phyloP scores from a whole-genome alignment of 2,888 invertebrate species.

The Conus canariensis region DNA sequence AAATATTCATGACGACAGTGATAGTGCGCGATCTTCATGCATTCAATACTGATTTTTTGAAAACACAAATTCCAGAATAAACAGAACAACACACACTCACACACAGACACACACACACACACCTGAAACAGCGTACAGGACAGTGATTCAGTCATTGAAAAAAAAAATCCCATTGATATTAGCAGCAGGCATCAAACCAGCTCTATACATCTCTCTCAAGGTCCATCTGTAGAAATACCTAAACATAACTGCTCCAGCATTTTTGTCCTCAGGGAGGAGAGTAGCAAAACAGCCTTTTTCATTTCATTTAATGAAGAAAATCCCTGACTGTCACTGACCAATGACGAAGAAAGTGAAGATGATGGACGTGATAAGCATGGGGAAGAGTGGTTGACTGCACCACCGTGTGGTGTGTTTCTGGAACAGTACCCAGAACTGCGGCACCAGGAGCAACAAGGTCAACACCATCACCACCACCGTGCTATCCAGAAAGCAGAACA shows the following conservation, averaged over 20 bases:
- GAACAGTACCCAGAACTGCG: constrained; percentile 67
- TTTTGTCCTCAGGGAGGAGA: no score
- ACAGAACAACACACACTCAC: not conserved
- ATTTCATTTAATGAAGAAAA: no score
- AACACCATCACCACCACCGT: constrained; percentile 61
- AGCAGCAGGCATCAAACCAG: no score
- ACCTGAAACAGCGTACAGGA: not conserved
- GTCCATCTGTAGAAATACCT: no score
- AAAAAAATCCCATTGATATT: no score
- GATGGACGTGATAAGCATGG: constrained; percentile 68
- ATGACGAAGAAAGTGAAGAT: constrained; percentile 69
- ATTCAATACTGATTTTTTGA: not conserved
- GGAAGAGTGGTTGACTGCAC: constrained; percentile 70
- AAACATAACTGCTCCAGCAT: no score
- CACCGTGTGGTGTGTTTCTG: constrained; percentile 65
- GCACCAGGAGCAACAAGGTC: constrained; percentile 61
- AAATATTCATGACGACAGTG: no score
- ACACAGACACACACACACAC: constrained; percentile 9
- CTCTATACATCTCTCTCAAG: no score
- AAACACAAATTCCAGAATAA: not conserved
- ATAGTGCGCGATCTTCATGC: no score
- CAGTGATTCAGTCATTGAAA: no score
- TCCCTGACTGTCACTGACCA: constrained; percentile 58
- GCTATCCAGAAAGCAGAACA: constrained; percentile 49
- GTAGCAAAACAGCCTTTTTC: no score